Percentiles rank a stretch among this genome's conserved stretches.
Evolutionary conservation across 1,140 invertebrate genomes (phyloP).

Genomic region (Drosophila bipectinata): DNA sequence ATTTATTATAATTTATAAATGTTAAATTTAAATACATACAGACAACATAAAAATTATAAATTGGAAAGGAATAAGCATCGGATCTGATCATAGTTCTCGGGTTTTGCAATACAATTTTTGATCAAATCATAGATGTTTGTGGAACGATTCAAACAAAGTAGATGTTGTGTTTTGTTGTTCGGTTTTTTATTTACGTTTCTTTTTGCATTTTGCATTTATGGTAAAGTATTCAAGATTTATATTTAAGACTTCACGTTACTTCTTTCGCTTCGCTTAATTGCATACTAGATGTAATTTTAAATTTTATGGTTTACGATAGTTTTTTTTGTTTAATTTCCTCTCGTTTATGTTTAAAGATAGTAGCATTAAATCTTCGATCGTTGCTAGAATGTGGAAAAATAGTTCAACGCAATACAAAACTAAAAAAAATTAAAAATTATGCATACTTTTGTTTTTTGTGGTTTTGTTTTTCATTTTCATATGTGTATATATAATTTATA

Average conservation of each 20-base stretch:
- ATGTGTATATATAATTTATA: slow-evolving; percentile 77
- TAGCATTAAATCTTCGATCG: slow-evolving; percentile 79
- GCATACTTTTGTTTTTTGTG: slow-evolving; percentile 57
- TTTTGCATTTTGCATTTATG: slow-evolving; percentile 41
- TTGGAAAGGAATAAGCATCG: slow-evolving; percentile 67
- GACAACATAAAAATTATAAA: slow-evolving; percentile 78
- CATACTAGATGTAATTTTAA: slow-evolving; percentile 55
- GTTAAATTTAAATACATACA: slow-evolving; percentile 79
- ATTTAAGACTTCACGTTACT: slow-evolving; percentile 51
- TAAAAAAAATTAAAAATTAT: slow-evolving; percentile 55
- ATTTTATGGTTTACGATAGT: slow-evolving; percentile 64
- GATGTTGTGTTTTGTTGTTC: slow-evolving; percentile 39
- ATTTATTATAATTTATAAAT: slow-evolving; percentile 73
- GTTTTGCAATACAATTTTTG: slow-evolving; percentile 11
- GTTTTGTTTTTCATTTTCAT: slow-evolving; percentile 55
- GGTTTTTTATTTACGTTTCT: slow-evolving; percentile 45
- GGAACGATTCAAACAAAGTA: slow-evolving; percentile 58
- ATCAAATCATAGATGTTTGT: slow-evolving; percentile 32
- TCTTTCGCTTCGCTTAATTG: slow-evolving; percentile 51
- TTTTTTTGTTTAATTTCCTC: slow-evolving; percentile 24
- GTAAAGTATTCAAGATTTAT: slow-evolving; percentile 66
- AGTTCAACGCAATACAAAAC: slow-evolving; percentile 55
- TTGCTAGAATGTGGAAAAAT: slow-evolving; percentile 69
- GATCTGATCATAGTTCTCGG: slow-evolving; percentile 34
- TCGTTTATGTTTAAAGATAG: slow-evolving; percentile 58